These are phyloP conservation scores for Chymomyza costata DNA, from an alignment of 1,140 invertebrate species.

Conservation along the genomic window DNA sequence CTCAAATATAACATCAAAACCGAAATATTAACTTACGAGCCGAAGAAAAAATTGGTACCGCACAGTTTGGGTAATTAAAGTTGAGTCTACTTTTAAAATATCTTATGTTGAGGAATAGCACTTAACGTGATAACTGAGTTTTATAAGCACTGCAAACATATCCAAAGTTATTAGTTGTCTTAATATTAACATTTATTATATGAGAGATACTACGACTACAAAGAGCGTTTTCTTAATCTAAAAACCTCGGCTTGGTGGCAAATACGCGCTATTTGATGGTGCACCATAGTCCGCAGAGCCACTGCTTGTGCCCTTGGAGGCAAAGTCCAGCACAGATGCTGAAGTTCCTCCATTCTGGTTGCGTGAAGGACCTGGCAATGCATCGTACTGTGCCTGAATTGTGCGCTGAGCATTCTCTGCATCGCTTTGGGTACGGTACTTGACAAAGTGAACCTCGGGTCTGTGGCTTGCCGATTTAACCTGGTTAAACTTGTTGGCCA, in stretches of 20 bases:
- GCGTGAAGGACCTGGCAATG: conserved; percentile 44
- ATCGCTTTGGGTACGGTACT: conserved; percentile 81
- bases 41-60: too few relatives aligned
- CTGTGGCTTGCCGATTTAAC: conserved; percentile 73
- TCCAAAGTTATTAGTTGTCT: too few relatives aligned
- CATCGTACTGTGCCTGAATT: conserved; percentile 61
- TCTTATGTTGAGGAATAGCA: too few relatives aligned
- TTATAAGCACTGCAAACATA: too few relatives aligned
- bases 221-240: conserved; percentile 21
- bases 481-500: conserved; percentile 49
- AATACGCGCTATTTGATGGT: conserved; percentile 48
- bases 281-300: conserved; percentile 9
- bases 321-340: conserved; percentile 49
- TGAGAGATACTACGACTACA: too few relatives aligned
- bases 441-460: conserved; percentile 85
- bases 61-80: too few relatives aligned
- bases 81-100: too few relatives aligned
- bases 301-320: conserved; percentile 20
- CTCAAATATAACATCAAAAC: too few relatives aligned
- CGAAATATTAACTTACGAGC: too few relatives aligned
- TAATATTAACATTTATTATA: too few relatives aligned
- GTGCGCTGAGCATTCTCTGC: conserved; percentile 61
- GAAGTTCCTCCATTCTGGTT: conserved; percentile 47
- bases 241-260: conserved; percentile 53
- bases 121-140: too few relatives aligned